phyloP scores from a whole-genome alignment of 2,797 vertebrate species.

The Sebastes vulpes region DNA sequence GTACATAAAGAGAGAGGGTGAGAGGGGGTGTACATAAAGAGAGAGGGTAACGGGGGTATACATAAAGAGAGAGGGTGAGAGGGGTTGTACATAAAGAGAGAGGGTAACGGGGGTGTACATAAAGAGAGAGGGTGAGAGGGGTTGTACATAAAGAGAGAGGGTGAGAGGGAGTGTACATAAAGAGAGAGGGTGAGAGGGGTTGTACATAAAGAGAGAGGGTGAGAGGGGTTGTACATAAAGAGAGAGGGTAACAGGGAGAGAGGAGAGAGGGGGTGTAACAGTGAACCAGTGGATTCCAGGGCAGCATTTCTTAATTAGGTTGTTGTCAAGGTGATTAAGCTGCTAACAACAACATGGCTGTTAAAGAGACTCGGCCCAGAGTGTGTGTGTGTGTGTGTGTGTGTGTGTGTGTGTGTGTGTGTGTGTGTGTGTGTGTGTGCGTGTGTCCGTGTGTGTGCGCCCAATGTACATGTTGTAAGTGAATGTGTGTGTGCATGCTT shows the following conservation, averaged over 20 bases:
- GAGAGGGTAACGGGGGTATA: constrained; percentile 16
- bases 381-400: not conserved
- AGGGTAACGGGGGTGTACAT: constrained; percentile 19
- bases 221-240: constrained; percentile 13
- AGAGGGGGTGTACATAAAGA: not conserved
- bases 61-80: no score
- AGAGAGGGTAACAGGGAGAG: constrained; percentile 26
- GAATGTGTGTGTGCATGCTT: not conserved
- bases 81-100: constrained; percentile 16
- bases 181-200: not conserved
- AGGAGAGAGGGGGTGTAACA: constrained; percentile 21
- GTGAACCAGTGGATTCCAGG: constrained; percentile 65
- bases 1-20: no score
- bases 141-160: constrained; percentile 20
- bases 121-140: constrained; percentile 33
- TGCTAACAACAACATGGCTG: constrained; percentile 56
- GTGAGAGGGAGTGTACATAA: not conserved
- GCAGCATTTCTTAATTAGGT: constrained; percentile 75
- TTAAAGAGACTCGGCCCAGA: constrained; percentile 32
- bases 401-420: not conserved
- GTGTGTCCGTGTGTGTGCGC: not conserved
- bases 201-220: constrained; percentile 35
- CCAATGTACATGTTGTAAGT: not conserved
- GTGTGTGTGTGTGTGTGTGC: not conserved
- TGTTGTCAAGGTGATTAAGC: constrained; percentile 79